Conservation (phyloP, 2,113 vertebrate genomes). For the Atlantisia rogersi region DNA sequence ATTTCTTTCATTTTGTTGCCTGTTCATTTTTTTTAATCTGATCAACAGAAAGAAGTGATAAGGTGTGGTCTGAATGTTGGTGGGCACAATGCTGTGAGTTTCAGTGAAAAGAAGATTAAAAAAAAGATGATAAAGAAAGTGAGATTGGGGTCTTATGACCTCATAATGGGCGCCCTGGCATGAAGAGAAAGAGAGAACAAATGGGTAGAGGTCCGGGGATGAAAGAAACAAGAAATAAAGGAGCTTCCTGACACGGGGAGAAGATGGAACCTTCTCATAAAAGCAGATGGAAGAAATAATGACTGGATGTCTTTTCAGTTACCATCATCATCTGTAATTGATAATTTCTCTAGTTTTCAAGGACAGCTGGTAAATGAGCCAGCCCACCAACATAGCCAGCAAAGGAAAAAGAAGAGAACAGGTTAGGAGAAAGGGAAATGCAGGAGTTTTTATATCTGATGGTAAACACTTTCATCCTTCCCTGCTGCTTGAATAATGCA, state of each 20-base stretch:
- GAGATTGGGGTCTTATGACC: neutral
- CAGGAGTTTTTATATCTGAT: conserved; percentile 28
- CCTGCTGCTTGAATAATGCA: conserved; percentile 62
- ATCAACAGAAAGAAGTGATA: neutral
- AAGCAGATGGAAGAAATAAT: neutral
- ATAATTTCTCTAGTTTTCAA: conserved; percentile 53
- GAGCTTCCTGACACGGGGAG: neutral
- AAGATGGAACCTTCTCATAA: neutral
- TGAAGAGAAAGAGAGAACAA: neutral
- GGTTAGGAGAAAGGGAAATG: conserved; percentile 51
- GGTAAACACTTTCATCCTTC: conserved; percentile 57
- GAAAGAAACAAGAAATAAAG: neutral
- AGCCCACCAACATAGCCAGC: conserved; percentile 55
- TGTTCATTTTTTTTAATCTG: neutral
- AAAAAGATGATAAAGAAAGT: neutral
- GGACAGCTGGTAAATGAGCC: conserved; percentile 32
- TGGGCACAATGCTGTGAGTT: neutral
- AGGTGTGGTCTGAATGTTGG: neutral
- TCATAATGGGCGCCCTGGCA: neutral
- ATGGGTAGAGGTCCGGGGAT: accelerated
- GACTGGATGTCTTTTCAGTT: neutral
- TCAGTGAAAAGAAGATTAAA: neutral
- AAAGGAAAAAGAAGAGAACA: conserved; percentile 23
- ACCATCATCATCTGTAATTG: conserved; percentile 41
- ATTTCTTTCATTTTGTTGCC: neutral